Conservation (phyloP, 2,113 vertebrate genomes). For the Baryphthengus martii region DNA sequence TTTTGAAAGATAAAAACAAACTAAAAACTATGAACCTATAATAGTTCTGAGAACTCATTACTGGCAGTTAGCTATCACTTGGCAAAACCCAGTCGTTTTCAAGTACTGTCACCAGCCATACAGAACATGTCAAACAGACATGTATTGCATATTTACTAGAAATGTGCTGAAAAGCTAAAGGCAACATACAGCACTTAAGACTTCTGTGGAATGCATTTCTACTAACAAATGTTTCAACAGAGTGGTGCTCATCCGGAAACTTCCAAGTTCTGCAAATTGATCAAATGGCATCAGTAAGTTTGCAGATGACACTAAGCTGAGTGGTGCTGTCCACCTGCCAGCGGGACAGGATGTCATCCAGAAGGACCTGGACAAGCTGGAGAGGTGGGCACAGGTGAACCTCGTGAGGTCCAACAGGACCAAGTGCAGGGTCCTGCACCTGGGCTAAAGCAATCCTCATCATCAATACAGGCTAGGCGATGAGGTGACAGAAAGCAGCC, state of each 20-base stretch:
- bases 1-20: not conserved
- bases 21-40: not conserved
- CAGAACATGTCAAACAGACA: accelerated
- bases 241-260: no score
- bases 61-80: not conserved
- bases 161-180: accelerated
- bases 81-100: not conserved
- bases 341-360: no score
- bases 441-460: no score
- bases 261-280: not conserved
- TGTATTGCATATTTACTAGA: accelerated
- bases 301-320: no score
- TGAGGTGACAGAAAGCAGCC: no score
- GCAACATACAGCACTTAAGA: accelerated
- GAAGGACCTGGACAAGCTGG: no score
- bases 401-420: no score
- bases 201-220: accelerated
- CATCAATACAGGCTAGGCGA: no score
- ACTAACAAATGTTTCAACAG: accelerated
- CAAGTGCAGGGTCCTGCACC: no score
- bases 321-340: no score
- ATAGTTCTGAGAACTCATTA: not conserved
- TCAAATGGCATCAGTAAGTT: no score
- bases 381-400: no score
- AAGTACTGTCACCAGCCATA: not conserved